phyloP scores from a whole-genome alignment of 2,113 vertebrate genomes.

The Dascyllus trimaculatus region DNA sequence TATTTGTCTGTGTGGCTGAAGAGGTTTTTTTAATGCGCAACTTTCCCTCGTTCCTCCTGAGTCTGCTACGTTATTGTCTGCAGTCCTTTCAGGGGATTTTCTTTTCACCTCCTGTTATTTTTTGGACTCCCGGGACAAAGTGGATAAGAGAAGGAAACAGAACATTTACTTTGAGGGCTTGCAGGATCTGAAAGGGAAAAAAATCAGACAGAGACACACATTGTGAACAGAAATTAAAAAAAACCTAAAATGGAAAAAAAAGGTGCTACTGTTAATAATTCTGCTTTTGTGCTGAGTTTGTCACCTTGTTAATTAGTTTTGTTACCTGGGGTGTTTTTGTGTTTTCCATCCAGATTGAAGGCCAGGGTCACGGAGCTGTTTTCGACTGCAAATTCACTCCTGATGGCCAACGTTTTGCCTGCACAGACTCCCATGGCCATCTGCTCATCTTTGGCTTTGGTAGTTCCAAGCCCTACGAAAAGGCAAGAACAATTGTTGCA shows the following conservation, averaged over 20 bases:
- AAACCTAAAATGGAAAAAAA: not conserved
- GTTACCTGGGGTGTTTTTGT: not conserved
- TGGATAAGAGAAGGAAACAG: not conserved
- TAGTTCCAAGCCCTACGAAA: constrained; percentile 93
- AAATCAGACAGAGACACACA: not conserved
- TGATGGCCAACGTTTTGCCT: constrained; percentile 96
- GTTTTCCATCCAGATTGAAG: constrained; percentile 90
- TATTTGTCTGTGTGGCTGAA: not conserved
- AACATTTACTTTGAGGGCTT: not conserved
- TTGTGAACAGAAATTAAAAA: not conserved
- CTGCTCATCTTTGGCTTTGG: constrained; percentile 97
- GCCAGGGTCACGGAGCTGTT: constrained; percentile 96
- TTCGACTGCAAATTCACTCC: constrained; percentile 99
- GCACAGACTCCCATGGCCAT: constrained; percentile 98
- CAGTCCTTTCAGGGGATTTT: not conserved
- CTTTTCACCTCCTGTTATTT: not conserved
- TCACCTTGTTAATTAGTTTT: not conserved
- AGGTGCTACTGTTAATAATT: constrained; percentile 9
- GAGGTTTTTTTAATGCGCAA: not conserved
- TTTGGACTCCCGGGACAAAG: too few relatives aligned
- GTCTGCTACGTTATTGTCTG: too few relatives aligned
- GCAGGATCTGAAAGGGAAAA: not conserved
- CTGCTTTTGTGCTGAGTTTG: constrained; percentile 1
- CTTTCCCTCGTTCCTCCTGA: too few relatives aligned
- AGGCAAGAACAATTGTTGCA: constrained; percentile 80